These are phyloP conservation scores for Chunga burmeisteri DNA, from an alignment of 2,113 vertebrate species.

Conservation along the genomic window DNA sequence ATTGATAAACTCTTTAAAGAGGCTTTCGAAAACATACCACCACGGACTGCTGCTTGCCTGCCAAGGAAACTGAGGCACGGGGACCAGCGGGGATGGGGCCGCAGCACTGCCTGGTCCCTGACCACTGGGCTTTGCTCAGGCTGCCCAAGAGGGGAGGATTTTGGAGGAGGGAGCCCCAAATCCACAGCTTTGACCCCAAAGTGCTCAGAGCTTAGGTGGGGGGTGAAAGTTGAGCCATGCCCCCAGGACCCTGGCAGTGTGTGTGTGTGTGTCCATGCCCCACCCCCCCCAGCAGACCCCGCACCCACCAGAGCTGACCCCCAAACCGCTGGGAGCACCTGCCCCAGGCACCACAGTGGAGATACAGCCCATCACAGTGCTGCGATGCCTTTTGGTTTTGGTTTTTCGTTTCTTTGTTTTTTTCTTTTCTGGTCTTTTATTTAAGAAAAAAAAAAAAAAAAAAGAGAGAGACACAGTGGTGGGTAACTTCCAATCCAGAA, in stretches of 20 bases:
- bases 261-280: not conserved
- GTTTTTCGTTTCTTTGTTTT: not conserved
- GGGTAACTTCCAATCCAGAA: constrained; percentile 44
- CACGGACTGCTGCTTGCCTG: rapidly evolving
- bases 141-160: not conserved
- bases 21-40: not conserved
- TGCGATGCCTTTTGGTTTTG: not conserved
- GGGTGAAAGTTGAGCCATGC: not conserved
- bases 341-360: rapidly evolving
- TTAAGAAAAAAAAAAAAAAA: constrained; percentile 65
- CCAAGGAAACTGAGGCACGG: not conserved
- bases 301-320: not conserved
- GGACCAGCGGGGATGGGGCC: rapidly evolving
- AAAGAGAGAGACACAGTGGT: constrained; percentile 68
- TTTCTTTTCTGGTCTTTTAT: constrained; percentile 60
- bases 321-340: not conserved
- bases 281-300: not conserved
- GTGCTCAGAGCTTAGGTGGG: not conserved
- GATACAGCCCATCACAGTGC: not conserved
- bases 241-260: not conserved
- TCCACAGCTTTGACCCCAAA: not conserved
- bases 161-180: not conserved
- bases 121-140: not conserved
- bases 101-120: not conserved
- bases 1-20: not conserved